Evolutionary conservation across 2,113 vertebrate species (phyloP).

Genomic region (Atractosteus spatula): DNA sequence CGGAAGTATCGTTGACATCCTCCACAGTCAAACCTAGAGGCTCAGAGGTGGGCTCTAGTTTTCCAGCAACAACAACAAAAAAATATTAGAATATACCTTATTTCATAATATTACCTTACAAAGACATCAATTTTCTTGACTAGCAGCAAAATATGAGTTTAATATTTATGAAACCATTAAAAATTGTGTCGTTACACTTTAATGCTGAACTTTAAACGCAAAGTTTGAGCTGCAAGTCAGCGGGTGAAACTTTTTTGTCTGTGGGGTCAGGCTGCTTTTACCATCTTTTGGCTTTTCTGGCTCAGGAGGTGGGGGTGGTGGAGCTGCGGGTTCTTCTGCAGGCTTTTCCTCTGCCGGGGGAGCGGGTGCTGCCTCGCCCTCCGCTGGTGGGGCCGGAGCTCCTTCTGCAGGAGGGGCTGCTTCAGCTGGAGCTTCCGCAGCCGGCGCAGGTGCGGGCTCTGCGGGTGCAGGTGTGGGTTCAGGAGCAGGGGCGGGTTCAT

Average conservation of each 20-base stretch:
- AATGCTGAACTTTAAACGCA: no score
- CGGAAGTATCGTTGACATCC: slow-evolving; percentile 72
- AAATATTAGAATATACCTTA: no score
- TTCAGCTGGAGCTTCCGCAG: slow-evolving; percentile 11
- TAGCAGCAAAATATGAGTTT: no score
- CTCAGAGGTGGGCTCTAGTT: slow-evolving; percentile 71
- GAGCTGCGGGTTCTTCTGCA: slow-evolving; percentile 41
- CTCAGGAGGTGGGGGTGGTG: slow-evolving; percentile 38
- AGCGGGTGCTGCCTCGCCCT: slow-evolving; percentile 29
- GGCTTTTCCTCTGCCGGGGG: slow-evolving; percentile 26
- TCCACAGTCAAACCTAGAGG: slow-evolving; percentile 73
- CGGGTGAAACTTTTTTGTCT: neutral
- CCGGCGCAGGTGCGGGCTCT: neutral
- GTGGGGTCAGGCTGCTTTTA: slow-evolving; percentile 6
- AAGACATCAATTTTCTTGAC: no score
- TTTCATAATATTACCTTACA: no score
- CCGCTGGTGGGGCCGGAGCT: neutral
- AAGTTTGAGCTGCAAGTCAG: no score
- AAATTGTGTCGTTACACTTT: no score
- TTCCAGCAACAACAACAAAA: neutral
- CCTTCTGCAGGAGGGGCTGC: slow-evolving; percentile 32
- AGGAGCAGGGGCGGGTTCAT: slow-evolving; percentile 28
- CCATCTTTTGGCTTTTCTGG: slow-evolving; percentile 36
- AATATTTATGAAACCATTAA: no score
- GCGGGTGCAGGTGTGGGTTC: slow-evolving; percentile 37